phyloP scores from a whole-genome alignment of 2,113 vertebrate genomes.

The rat (Rattus norvegicus) region DNA sequence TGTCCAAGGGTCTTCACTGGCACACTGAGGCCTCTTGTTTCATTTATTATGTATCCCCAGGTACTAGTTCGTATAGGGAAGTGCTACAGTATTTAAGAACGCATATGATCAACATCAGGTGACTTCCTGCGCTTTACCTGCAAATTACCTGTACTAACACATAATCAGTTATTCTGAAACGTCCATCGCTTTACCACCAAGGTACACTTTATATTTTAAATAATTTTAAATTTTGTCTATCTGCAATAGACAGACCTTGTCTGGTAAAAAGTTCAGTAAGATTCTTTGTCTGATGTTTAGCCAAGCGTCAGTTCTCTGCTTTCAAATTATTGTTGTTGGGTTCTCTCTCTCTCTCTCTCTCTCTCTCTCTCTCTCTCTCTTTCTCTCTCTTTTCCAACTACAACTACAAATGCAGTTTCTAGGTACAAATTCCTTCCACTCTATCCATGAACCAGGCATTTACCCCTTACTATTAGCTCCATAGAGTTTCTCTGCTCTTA shows the following conservation, averaged over 20 bases:
- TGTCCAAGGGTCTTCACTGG: no score
- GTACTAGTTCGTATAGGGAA: not conserved
- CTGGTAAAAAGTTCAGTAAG: not conserved
- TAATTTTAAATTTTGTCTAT: no score
- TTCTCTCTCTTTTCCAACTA: not conserved
- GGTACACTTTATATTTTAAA: not conserved
- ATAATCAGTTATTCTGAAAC: not conserved
- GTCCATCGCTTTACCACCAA: not conserved
- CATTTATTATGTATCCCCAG: fast-evolving
- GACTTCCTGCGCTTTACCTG: not conserved
- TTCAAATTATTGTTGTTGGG: not conserved
- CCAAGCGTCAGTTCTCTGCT: not conserved
- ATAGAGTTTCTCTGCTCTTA: not conserved
- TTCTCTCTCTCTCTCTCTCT: not conserved
- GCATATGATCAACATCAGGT: not conserved
- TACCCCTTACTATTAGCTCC: not conserved
- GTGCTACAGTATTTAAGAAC: not conserved
- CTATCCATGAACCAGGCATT: not conserved
- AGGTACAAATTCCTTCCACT: not conserved
- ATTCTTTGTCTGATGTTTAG: not conserved
- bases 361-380: not conserved
- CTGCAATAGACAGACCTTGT: not conserved
- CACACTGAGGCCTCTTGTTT: not conserved
- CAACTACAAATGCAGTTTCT: not conserved
- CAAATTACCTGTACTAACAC: not conserved